These are phyloP conservation scores for Cyanocitta stelleri DNA, from an alignment of 2,113 vertebrate genomes.

Conservation along the genomic window DNA sequence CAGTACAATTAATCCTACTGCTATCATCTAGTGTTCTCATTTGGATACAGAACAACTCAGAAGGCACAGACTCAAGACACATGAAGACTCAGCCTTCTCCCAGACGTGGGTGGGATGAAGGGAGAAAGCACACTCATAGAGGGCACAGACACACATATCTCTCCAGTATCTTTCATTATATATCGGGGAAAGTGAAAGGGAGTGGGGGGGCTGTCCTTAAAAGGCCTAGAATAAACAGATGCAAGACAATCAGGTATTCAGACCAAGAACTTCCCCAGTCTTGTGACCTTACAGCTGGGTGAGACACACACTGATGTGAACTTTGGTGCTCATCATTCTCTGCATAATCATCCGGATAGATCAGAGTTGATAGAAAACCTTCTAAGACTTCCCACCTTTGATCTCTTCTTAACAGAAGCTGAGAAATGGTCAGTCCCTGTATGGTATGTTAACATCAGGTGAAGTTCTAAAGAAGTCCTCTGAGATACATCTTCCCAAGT, in stretches of 20 bases:
- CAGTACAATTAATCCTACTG: neutral
- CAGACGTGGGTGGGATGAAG: neutral
- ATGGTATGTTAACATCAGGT: neutral
- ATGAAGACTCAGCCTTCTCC: neutral
- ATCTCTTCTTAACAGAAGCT: neutral
- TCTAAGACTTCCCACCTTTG: neutral
- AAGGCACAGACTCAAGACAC: neutral
- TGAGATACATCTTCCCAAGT: neutral
- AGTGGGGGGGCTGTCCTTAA: neutral
- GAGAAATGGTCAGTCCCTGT: neutral
- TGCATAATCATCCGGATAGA: neutral
- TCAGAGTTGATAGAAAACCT: neutral
- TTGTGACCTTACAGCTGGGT: neutral
- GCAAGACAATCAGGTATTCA: neutral
- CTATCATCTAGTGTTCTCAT: neutral
- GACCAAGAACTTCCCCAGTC: neutral
- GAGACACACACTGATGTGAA: neutral
- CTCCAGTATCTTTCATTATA: neutral
- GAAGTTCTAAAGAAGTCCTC: neutral
- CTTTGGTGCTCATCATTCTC: neutral
- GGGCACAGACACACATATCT: neutral
- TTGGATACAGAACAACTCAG: neutral
- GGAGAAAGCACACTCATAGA: neutral
- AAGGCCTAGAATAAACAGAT: neutral
- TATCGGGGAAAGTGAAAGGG: neutral